These are phyloP conservation scores for Homarus americanus DNA, from an alignment of 1,140 invertebrate species.

Conservation along the genomic window DNA sequence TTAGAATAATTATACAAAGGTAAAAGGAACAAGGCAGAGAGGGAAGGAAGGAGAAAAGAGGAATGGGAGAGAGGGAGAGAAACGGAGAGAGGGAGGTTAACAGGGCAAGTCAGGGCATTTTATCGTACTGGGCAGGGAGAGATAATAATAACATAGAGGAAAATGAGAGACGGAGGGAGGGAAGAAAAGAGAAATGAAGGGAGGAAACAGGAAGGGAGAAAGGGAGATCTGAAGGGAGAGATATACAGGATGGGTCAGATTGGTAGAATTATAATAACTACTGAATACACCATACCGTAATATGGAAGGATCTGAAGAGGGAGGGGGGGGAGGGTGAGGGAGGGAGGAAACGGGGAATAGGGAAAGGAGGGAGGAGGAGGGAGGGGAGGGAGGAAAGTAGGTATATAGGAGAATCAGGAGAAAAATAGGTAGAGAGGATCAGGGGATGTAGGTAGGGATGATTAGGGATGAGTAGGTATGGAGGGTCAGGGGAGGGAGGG, in stretches of 20 bases:
- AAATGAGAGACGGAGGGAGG: background rate
- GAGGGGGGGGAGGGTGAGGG: background rate
- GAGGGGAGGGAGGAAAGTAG: no score
- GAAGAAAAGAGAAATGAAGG: background rate
- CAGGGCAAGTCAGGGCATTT: background rate
- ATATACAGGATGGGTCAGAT: background rate
- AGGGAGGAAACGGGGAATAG: background rate
- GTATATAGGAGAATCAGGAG: no score
- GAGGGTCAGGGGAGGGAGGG: background rate
- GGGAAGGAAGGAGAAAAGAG: background rate
- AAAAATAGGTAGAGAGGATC: background rate
- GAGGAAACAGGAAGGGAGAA: background rate
- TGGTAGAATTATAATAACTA: no score
- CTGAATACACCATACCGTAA: no score
- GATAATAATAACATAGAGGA: background rate
- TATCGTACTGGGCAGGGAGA: background rate
- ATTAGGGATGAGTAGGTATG: background rate
- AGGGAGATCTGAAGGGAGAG: background rate
- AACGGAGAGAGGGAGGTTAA: background rate
- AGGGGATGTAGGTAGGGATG: background rate
- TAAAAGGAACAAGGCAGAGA: background rate
- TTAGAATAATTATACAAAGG: background rate
- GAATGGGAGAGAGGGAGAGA: background rate
- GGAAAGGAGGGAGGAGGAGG: background rate
- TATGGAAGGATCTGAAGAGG: no score